A percentile compares a stretch with the other conserved stretches of the same genome.
Evolutionary conservation across 2,797 vertebrate genomes (phyloP).

Genomic region (Cynodonichthys magdalenae): DNA sequence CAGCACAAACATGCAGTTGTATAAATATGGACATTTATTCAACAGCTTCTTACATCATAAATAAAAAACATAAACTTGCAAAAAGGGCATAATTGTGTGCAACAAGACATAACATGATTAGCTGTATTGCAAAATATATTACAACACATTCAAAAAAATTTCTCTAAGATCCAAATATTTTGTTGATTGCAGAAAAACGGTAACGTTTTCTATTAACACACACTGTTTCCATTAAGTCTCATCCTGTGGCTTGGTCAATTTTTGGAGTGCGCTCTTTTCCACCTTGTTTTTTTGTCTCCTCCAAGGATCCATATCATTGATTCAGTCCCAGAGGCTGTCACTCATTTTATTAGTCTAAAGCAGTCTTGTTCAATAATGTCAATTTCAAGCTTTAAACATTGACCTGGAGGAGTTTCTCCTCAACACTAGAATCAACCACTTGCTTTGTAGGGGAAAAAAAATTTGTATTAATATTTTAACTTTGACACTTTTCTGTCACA

Average conservation of each 20-base stretch:
- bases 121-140: neutral
- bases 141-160: constrained; percentile 13
- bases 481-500: no score
- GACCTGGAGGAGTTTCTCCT: constrained; percentile 73
- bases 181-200: constrained; percentile 27
- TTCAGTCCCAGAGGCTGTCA: constrained; percentile 77
- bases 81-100: neutral
- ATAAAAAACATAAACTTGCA: constrained; percentile 1
- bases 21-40: constrained; percentile 20
- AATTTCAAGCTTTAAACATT: constrained; percentile 72
- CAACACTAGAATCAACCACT: constrained; percentile 60
- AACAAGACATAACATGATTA: neutral
- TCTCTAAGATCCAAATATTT: constrained; percentile 2
- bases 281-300: constrained; percentile 49
- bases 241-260: constrained; percentile 57
- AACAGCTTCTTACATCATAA: constrained; percentile 11
- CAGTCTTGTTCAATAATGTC: constrained; percentile 78
- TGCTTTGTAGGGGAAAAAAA: constrained; percentile 30
- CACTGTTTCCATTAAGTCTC: constrained; percentile 54
- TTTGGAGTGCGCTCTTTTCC: constrained; percentile 58
- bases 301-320: constrained; percentile 81
- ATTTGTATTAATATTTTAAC: constrained; percentile 15
- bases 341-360: constrained; percentile 82
- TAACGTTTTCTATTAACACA: constrained; percentile 64
- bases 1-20: constrained; percentile 25